Evolutionary conservation across 2,888 invertebrate species (phyloP), one percentile per base, ranked within the genome.

Genomic region (Sabatieria punctata): DNA sequence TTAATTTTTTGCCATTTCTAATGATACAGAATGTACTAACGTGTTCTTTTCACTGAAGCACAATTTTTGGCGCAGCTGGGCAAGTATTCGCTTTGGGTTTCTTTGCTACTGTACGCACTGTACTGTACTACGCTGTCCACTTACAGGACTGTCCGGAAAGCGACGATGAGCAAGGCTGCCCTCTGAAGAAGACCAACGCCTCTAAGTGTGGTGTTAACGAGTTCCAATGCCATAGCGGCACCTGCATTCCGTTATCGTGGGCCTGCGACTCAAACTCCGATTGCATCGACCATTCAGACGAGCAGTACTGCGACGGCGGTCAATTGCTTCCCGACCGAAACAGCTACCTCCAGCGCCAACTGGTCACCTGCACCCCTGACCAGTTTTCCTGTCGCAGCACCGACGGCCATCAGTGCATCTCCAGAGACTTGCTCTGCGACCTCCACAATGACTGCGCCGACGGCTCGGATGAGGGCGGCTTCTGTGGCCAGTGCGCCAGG

Each of bases 391-490:
- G 30, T 30, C 30, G 15, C 6, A 15, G n/a, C 24, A 25, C 18
- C 24, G n/a, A 2, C 26, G 38, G 39, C 30, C 37, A 33, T 11
- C 36, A 45, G 21, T 57, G 57, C 46, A 46, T 57, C 43, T 43
- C 48, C 27, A 36, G 43, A 22, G 45, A 44, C 24, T 19, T 26
- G 22, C 50, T 60, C 2, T 68, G 68, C 56, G 60, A 68, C 50
- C 59, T 60, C 0, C 47, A 52, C 15, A 27, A 46, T 11, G 65
- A 68, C 49, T 68, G 68, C 49, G 53, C 50, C 1, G 59, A 64
- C 48, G 57, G 56, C 1, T 60, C 61, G 1, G 68, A 68, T 51
- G 68, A 68, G 51, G 49, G 53, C 6, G 48, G 46, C 8, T 54
- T 53, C 37, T 55, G 56, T 41, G 50, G 50, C 22, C 50, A 48